Evolutionary conservation across 2,113 vertebrate genomes (phyloP).

Genomic region (Pteruthius melanotis): DNA sequence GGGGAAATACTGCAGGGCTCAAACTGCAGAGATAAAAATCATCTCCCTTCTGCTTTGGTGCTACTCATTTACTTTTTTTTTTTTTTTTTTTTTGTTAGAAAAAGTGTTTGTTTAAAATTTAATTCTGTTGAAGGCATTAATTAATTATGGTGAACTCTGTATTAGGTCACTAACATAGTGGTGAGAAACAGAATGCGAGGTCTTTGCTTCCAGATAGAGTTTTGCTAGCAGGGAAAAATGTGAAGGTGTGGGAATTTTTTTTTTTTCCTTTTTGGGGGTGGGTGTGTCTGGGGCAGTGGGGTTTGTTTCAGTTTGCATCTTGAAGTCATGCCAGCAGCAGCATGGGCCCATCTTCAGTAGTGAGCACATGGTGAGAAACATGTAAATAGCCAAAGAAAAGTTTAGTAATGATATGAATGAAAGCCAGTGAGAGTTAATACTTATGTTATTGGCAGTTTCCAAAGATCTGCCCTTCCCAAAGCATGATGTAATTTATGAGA

Average conservation of each 20-base stretch:
- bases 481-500: background rate
- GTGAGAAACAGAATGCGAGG: background rate
- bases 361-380: background rate
- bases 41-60: background rate
- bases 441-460: background rate
- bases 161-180: rapidly evolving
- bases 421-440: background rate
- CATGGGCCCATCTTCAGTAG: background rate
- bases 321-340: background rate
- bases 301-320: background rate
- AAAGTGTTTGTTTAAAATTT: background rate
- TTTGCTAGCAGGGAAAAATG: background rate
- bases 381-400: background rate
- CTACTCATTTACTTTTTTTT: background rate
- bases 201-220: background rate
- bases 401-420: background rate
- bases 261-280: too few relatives aligned
- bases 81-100: background rate
- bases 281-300: too few relatives aligned
- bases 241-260: background rate
- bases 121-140: background rate
- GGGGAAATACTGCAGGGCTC: background rate
- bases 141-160: background rate
- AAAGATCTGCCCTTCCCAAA: background rate
- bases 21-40: background rate